A percentile compares a stretch with the other conserved stretches of the same genome.
Evolutionary conservation across 2,888 invertebrate genomes (phyloP).

Genomic region (Euphydryas editha): DNA sequence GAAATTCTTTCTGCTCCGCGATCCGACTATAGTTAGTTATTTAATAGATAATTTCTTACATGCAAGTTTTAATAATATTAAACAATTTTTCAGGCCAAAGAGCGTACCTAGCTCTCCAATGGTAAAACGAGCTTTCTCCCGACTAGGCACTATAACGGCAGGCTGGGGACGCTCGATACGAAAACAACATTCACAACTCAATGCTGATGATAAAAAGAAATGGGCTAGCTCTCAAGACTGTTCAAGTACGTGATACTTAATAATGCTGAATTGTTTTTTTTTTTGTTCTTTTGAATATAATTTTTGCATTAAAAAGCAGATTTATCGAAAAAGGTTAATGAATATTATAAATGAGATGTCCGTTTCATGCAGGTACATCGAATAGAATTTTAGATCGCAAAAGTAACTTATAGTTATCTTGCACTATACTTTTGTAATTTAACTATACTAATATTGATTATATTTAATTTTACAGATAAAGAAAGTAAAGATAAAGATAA

Average conservation of each 20-base stretch:
- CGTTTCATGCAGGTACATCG: too few species aligned
- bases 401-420: too few species aligned
- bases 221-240: conserved; percentile 97
- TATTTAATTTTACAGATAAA: conserved; percentile 84
- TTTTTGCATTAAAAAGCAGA: too few species aligned
- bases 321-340: not conserved
- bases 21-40: too few species aligned
- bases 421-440: too few species aligned
- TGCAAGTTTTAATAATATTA: not conserved
- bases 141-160: conserved; percentile 94
- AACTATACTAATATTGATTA: not conserved
- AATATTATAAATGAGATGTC: not conserved
- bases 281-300: not conserved
- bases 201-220: conserved; percentile 94
- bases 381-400: too few species aligned
- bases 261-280: not conserved
- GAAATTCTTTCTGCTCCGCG: too few species aligned
- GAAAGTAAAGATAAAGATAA: conserved; percentile 91
- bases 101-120: conserved; percentile 97
- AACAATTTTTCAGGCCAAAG: conserved; percentile 86
- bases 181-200: conserved; percentile 91
- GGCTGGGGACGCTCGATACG: conserved; percentile 95
- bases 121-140: conserved; percentile 96
- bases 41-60: too few species aligned
- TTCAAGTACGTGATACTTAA: conserved; percentile 86